These are phyloP conservation scores for Pteropus rufus DNA, from an alignment of 2,797 vertebrate species.

Conservation along the genomic window DNA sequence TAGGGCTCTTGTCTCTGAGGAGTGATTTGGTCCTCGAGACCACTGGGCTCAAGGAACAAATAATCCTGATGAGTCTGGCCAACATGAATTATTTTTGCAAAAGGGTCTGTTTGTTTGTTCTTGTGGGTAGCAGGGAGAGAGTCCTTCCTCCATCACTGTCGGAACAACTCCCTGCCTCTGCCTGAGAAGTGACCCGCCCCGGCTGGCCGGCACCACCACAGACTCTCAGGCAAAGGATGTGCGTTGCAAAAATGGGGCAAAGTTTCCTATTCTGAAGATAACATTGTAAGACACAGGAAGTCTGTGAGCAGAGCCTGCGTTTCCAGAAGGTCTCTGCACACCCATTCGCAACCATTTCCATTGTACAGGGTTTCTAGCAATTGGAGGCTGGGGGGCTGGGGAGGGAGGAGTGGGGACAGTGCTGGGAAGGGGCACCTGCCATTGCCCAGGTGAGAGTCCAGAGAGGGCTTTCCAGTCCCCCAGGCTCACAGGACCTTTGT, in stretches of 20 bases:
- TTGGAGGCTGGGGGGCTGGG: neutral
- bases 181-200: slow-evolving; percentile 65
- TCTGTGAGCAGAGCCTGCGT: slow-evolving; percentile 57
- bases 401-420: neutral
- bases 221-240: slow-evolving; percentile 78
- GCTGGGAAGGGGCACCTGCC: neutral
- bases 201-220: slow-evolving; percentile 64
- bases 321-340: slow-evolving; percentile 71
- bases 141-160: slow-evolving; percentile 6
- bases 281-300: slow-evolving; percentile 81
- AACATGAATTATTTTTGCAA: slow-evolving; percentile 58
- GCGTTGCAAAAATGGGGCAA: slow-evolving; percentile 79
- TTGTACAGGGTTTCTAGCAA: slow-evolving; percentile 40
- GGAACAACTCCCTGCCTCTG: slow-evolving; percentile 44
- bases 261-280: slow-evolving; percentile 80
- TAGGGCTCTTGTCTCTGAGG: neutral
- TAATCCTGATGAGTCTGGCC: neutral
- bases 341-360: slow-evolving; percentile 43
- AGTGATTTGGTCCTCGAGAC: neutral
- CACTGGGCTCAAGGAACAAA: neutral
- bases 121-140: slow-evolving; percentile 15
- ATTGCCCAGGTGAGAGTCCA: neutral
- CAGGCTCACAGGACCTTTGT: neutral
- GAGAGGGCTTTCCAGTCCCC: neutral
- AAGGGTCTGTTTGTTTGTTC: slow-evolving; percentile 66